These are phyloP conservation scores for Calliopsis andreniformis DNA, from an alignment of 1,140 invertebrate genomes.

Conservation along the genomic window DNA sequence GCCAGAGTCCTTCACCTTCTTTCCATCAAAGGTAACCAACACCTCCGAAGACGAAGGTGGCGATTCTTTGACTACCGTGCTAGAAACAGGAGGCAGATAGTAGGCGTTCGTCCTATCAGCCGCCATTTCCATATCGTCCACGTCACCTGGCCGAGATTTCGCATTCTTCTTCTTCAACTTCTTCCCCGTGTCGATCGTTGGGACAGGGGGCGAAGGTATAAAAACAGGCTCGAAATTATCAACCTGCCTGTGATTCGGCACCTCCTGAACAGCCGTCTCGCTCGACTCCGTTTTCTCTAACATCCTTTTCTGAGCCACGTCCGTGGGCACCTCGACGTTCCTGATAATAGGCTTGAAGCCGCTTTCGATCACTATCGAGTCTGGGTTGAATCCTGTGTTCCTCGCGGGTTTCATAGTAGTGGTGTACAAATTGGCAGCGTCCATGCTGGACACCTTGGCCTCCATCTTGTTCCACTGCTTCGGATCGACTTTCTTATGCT, in stretches of 20 bases:
- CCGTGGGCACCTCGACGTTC: conserved; percentile 74
- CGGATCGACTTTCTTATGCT: conserved; percentile 63
- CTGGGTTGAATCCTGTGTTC: conserved; percentile 90
- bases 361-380: conserved; percentile 90
- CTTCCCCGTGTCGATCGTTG: conserved; percentile 82
- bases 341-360: conserved; percentile 91
- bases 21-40: conserved; percentile 88
- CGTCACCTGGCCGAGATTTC: conserved; percentile 64
- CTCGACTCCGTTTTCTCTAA: conserved; percentile 57
- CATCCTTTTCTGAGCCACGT: conserved; percentile 80
- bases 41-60: conserved; percentile 75
- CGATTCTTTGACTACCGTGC: conserved; percentile 50
- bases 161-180: conserved; percentile 76
- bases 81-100: conserved; percentile 83
- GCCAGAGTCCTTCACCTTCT: conserved; percentile 85
- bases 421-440: conserved; percentile 15
- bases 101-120: conserved; percentile 87
- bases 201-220: conserved; percentile 86
- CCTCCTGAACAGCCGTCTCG: conserved; percentile 63
- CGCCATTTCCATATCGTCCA: conserved; percentile 84
- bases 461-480: conserved; percentile 65
- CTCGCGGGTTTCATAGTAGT: conserved; percentile 75
- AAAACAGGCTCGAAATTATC: conserved; percentile 88
- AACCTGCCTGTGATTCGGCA: conserved; percentile 75
- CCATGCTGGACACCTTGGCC: conserved; percentile 57